Percentiles rank a stretch among this genome's conserved stretches.
Conservation (phyloP, 53 echinoderm and acorn worm species). For the Patiria pectinifera region DNA sequence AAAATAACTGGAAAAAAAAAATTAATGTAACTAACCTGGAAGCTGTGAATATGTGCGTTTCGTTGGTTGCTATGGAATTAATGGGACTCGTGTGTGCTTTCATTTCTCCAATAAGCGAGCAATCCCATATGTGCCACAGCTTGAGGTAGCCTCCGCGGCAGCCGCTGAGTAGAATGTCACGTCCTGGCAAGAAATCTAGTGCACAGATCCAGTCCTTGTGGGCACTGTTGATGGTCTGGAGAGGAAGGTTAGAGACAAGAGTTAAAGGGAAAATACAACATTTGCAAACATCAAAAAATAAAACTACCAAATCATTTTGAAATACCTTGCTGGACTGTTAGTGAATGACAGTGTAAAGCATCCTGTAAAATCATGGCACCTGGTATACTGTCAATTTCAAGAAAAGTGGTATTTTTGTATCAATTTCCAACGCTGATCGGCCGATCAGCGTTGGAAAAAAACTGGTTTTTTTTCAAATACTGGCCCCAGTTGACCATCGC, state of each 20-base stretch:
- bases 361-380: too few species aligned
- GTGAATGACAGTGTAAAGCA: too few species aligned
- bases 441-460: too few species aligned
- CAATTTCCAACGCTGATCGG: too few species aligned
- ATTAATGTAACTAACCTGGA: conserved; percentile 79
- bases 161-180: conserved; percentile 89
- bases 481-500: too few species aligned
- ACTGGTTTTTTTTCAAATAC: too few species aligned
- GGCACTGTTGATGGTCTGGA: conserved; percentile 89
- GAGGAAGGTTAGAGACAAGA: not conserved
- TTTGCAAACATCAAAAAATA: too few species aligned
- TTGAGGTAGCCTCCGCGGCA: conserved; percentile 93
- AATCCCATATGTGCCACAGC: conserved; percentile 86
- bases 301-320: too few species aligned
- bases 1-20: not conserved
- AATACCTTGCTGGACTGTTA: not conserved
- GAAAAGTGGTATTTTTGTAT: too few species aligned
- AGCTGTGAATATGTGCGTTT: conserved; percentile 95
- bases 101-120: conserved; percentile 88
- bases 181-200: conserved; percentile 88
- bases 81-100: conserved; percentile 98
- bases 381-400: too few species aligned
- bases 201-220: conserved; percentile 99
- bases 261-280: too few species aligned
- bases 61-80: conserved; percentile 96